Base-by-base conservation (phyloP, 2,888 invertebrate species). In the Hypomecis atomaria region DNA sequence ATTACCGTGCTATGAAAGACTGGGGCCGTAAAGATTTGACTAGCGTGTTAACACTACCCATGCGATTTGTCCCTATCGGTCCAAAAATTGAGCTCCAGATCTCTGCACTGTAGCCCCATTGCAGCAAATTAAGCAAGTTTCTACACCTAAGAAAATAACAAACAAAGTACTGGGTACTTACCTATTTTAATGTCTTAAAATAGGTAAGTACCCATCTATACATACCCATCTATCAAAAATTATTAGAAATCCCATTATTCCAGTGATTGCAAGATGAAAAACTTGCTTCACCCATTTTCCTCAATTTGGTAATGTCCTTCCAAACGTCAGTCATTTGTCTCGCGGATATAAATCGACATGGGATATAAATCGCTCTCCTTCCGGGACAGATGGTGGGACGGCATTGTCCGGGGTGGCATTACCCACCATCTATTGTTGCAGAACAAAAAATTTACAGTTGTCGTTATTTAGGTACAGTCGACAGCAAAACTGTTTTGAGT, bases 321-420 rank as follows among this genome's bases (percentile, higher is more conserved):
- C 37, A 40, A 33, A 62, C 40, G 57, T 57, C 62, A 57, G 11
- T 57, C 52, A 57, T 52, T 52, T 53, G 58, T 58, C 62, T 40
- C 9, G 45, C 3, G 40, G 62, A 53, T 58, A 57, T 57, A 62
- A 58, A 62, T 62, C 23, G 62, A 62, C 52, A 42, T 40, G 34
- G 40, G 49, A 57, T 44, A 45, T 45, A 54, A 54, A 55, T 45
- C 45, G 55, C 37, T 43, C 36, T 61, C 50, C 38, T 34, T 37
- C 37, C 37, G 56, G 38, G 55, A 56, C 44, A 40, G 49, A 50
- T 45, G 42, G 44, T 5, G 13, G 47, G 33, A 23, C 33, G 38
- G 40, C 52, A 54, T 47, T 37, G 49, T 36, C 34, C n/a, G 36
- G 50, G 3, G 50, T 23, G 50, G 38, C 38, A 50, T 38, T 52